Percentiles rank a stretch among this genome's conserved stretches.
Conservation (phyloP, 2,797 vertebrate genomes). For the Sebastes elongatus region DNA sequence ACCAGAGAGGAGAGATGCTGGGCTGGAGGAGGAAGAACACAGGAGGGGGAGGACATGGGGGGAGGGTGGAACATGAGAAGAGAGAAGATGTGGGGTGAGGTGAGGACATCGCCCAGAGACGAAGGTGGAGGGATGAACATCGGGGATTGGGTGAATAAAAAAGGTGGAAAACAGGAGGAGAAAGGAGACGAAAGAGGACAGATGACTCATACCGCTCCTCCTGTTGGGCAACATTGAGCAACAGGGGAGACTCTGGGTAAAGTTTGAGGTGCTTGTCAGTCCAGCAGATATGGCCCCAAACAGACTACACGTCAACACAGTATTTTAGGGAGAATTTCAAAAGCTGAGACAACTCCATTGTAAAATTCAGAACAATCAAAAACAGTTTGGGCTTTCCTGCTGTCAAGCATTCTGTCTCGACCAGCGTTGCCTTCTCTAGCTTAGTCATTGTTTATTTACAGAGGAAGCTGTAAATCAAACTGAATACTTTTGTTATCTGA, state of each 20-base stretch:
- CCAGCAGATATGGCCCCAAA: neutral
- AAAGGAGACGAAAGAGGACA: neutral
- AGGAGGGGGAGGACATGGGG: neutral
- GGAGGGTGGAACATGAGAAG: neutral
- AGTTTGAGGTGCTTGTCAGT: neutral
- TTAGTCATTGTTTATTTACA: neutral
- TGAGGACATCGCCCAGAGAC: neutral
- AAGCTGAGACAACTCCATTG: neutral
- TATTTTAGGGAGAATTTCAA: neutral
- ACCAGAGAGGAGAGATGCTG: conserved; percentile 46
- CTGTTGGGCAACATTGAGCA: neutral
- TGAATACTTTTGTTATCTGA: neutral
- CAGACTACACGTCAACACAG: neutral
- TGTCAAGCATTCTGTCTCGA: neutral
- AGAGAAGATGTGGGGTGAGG: conserved; percentile 11
- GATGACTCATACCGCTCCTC: neutral
- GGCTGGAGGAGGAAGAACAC: conserved; percentile 30
- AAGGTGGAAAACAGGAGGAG: neutral
- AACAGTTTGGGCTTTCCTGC: neutral
- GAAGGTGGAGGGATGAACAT: neutral
- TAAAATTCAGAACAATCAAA: neutral
- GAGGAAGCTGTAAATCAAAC: neutral
- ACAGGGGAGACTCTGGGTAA: neutral
- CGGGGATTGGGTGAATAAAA: neutral
- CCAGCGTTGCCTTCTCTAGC: neutral